These are phyloP conservation scores for Lithophane leautieri DNA, from an alignment of 2,888 invertebrate genomes.

Conservation along the genomic window DNA sequence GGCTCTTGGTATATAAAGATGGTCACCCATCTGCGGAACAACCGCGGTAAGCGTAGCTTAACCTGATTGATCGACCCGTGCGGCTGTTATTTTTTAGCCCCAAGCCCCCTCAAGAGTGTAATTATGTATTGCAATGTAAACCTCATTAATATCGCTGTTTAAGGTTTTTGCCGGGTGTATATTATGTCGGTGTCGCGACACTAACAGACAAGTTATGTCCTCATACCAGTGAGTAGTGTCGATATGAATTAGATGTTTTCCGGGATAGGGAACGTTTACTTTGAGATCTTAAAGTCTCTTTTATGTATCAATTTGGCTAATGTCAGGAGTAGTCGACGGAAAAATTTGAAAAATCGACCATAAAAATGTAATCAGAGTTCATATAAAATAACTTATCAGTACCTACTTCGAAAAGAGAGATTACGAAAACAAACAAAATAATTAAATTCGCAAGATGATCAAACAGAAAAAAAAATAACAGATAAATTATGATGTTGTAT, in stretches of 20 bases:
- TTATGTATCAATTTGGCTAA: not conserved
- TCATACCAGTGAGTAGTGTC: slow-evolving; percentile 49
- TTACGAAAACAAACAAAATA: not conserved
- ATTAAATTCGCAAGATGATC: not conserved
- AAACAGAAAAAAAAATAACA: not conserved
- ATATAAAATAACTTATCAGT: not conserved
- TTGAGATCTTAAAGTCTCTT: not conserved
- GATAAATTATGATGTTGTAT: not conserved
- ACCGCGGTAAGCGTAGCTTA: too few relatives aligned
- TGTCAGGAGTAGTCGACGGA: not conserved
- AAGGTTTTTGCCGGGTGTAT: slow-evolving; percentile 48
- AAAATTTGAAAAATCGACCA: not conserved
- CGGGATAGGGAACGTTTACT: slow-evolving; percentile 5
- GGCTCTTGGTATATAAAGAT: too few relatives aligned
- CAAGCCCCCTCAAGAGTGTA: too few relatives aligned
- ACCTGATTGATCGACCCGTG: too few relatives aligned
- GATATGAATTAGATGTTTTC: slow-evolving; percentile 28
- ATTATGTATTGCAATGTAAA: slow-evolving; percentile 31
- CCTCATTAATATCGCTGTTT: slow-evolving; percentile 54
- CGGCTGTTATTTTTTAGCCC: too few relatives aligned
- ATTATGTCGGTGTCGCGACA: slow-evolving; percentile 34
- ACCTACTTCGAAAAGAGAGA: not conserved
- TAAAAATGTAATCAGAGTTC: not conserved
- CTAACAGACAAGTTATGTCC: slow-evolving; percentile 56
- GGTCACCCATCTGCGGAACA: too few relatives aligned